Percentiles rank a stretch among this genome's conserved stretches.
These are phyloP conservation scores for Hemichromis elongatus DNA, from an alignment of 2,113 vertebrate species.

Conservation along the genomic window DNA sequence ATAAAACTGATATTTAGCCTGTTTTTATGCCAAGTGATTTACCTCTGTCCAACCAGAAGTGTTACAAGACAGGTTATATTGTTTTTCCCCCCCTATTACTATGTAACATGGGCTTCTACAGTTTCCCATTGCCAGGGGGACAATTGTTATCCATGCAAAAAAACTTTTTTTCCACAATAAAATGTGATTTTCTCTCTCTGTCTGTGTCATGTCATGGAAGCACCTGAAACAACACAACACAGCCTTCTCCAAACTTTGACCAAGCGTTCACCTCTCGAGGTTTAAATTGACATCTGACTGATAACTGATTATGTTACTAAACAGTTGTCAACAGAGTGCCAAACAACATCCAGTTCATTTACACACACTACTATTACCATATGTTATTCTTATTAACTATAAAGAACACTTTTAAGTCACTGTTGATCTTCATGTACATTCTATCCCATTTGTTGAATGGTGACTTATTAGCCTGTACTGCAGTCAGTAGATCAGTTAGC, in stretches of 20 bases:
- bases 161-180: background rate
- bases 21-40: background rate
- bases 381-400: background rate
- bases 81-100: rapidly evolving
- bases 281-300: background rate
- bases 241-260: too few species aligned
- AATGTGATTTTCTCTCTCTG: background rate
- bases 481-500: background rate
- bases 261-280: too few species aligned
- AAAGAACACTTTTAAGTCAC: background rate
- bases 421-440: background rate
- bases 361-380: background rate
- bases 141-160: background rate
- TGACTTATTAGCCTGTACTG: background rate
- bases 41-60: background rate
- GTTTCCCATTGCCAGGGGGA: background rate
- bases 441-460: background rate
- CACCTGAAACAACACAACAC: too few species aligned
- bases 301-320: background rate
- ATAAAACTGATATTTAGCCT: background rate
- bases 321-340: background rate
- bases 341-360: background rate
- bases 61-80: background rate
- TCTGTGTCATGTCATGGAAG: background rate
- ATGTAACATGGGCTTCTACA: background rate